Conservation (phyloP, 2,888 invertebrate genomes). For the Calameuta idolon region DNA sequence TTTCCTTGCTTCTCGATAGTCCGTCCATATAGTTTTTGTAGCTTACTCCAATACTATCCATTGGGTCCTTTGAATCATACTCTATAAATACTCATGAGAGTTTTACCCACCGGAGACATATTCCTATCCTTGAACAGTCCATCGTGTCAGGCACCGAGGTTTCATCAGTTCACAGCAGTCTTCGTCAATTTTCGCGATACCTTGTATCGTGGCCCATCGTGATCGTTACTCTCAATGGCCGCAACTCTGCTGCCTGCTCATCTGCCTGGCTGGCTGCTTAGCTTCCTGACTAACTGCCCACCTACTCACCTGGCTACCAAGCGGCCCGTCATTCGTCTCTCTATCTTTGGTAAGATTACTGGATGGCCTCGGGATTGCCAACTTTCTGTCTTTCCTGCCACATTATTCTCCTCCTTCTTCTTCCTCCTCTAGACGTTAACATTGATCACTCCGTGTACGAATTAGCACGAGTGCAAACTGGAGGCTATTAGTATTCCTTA, state of each 20-base stretch:
- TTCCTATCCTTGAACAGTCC: background rate
- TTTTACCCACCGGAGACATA: background rate
- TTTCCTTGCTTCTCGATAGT: background rate
- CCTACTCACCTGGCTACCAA: background rate
- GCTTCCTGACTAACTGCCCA: background rate
- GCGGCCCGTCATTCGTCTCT: background rate
- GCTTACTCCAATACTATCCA: background rate
- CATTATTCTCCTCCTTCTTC: constrained; percentile 23
- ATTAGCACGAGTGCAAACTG: background rate
- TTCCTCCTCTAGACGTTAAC: constrained; percentile 1
- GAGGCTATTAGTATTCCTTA: background rate
- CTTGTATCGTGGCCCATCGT: background rate
- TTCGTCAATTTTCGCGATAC: background rate
- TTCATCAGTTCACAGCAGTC: background rate
- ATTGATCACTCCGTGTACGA: background rate
- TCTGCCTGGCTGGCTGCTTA: constrained; percentile 14
- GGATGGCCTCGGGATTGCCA: background rate
- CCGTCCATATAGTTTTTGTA: background rate
- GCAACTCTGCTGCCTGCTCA: constrained; percentile 26
- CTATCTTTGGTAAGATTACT: background rate
- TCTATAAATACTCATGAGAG: background rate
- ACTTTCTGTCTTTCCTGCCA: constrained; percentile 16
- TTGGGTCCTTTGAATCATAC: background rate
- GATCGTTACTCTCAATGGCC: background rate
- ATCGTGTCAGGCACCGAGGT: background rate